A percentile compares a stretch with the other conserved stretches of the same genome.
phyloP scores from a whole-genome alignment of 2,797 vertebrate species.

The Fistularia commersonii region DNA sequence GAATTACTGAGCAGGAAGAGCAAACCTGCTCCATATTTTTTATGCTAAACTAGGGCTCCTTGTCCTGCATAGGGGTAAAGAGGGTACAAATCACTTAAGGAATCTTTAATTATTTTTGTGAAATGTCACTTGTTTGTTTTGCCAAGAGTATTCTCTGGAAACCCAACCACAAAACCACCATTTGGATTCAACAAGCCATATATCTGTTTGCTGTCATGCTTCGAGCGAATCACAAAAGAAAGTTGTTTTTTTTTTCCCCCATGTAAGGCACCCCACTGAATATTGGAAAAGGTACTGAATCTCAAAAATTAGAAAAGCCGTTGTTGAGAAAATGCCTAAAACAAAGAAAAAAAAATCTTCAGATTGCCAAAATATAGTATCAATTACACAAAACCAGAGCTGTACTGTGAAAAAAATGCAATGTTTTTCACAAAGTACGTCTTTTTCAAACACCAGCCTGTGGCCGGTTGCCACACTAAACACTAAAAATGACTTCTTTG shows the following conservation, averaged over 20 bases:
- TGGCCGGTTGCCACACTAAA: background rate
- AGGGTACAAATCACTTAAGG: slow-evolving; percentile 1
- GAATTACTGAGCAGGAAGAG: slow-evolving; percentile 8
- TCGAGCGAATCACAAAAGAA: slow-evolving; percentile 1
- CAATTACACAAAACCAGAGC: background rate
- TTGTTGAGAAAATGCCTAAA: background rate
- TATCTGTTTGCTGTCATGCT: slow-evolving; percentile 16
- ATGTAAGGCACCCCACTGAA: slow-evolving; percentile 11
- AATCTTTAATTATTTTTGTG: slow-evolving; percentile 12
- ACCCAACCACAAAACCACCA: slow-evolving; percentile 12
- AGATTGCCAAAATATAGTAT: slow-evolving; percentile 7
- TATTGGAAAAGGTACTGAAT: slow-evolving; percentile 3
- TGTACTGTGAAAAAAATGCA: slow-evolving; percentile 9
- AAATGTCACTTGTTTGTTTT: slow-evolving; percentile 34
- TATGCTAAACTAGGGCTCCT: slow-evolving; percentile 11
- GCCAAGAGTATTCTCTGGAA: slow-evolving; percentile 24
- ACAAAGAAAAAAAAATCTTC: background rate
- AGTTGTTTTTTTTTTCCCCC: slow-evolving; percentile 15
- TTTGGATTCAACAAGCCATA: slow-evolving; percentile 15
- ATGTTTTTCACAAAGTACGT: slow-evolving; percentile 9
- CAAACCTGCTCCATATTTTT: slow-evolving; percentile 12
- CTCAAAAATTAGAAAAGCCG: slow-evolving; percentile 17
- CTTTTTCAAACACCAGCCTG: background rate
- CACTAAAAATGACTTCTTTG: background rate
- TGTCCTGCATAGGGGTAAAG: slow-evolving; percentile 2